phyloP scores from a whole-genome alignment of 2,113 vertebrate species.

The Suricata suricatta region DNA sequence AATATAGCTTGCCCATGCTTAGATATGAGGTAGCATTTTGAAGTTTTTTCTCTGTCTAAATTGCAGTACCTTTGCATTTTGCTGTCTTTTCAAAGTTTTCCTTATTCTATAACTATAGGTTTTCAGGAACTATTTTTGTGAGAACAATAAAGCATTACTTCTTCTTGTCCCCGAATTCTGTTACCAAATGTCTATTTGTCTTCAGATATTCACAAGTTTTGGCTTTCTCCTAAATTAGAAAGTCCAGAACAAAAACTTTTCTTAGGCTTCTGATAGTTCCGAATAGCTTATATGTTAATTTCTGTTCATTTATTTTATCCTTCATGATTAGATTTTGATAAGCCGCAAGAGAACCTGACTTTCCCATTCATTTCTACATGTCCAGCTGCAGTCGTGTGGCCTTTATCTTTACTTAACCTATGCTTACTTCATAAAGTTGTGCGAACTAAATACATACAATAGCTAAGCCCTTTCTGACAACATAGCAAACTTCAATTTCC shows the following conservation, averaged over 20 bases:
- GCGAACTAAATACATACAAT: background rate
- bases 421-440: background rate
- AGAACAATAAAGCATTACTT: background rate
- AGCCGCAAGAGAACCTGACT: background rate
- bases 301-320: background rate
- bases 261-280: background rate
- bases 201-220: background rate
- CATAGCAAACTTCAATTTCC: background rate
- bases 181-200: background rate
- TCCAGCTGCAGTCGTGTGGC: background rate
- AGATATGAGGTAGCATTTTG: background rate
- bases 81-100: slow-evolving; percentile 46
- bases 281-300: background rate
- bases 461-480: background rate
- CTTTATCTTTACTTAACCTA: background rate
- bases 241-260: background rate
- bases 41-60: slow-evolving; percentile 39
- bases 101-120: background rate
- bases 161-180: background rate
- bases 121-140: slow-evolving; percentile 40
- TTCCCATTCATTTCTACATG: background rate
- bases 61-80: slow-evolving; percentile 54
- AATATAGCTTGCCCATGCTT: background rate
- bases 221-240: background rate
- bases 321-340: background rate